Percentiles rank a stretch among this genome's conserved stretches.
These are phyloP conservation scores for Ormia ochracea DNA, from an alignment of 2,888 invertebrate genomes.

Conservation along the genomic window DNA sequence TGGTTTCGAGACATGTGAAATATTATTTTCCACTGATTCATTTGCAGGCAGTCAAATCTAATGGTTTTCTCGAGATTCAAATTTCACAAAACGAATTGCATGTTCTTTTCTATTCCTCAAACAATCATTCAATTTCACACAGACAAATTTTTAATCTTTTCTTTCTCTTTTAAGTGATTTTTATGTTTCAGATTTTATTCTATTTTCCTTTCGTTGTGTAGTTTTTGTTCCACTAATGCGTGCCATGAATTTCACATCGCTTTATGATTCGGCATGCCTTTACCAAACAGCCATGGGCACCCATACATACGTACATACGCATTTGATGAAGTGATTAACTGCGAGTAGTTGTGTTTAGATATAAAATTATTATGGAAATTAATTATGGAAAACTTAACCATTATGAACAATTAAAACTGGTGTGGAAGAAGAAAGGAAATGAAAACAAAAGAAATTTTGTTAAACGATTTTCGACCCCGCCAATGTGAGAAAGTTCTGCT, in stretches of 20 bases:
- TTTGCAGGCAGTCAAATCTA: background rate
- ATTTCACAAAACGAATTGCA: background rate
- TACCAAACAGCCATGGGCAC: background rate
- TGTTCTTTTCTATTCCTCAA: background rate
- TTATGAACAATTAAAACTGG: no score
- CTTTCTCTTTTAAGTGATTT: background rate
- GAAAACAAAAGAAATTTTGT: no score
- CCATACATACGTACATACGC: no score
- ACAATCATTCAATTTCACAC: background rate
- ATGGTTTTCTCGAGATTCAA: constrained; percentile 1
- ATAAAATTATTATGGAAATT: no score
- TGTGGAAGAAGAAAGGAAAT: no score
- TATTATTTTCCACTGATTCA: background rate
- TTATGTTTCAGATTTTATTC: constrained; percentile 19
- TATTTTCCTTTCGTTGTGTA: background rate
- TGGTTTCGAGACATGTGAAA: background rate
- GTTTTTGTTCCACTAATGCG: no score
- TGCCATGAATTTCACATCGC: constrained; percentile 29
- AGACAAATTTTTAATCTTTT: background rate
- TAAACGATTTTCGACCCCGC: no score
- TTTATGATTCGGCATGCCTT: background rate
- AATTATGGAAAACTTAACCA: no score
- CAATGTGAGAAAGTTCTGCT: no score
- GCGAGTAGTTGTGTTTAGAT: no score
- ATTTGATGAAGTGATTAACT: no score